Evolutionary conservation across 2,113 vertebrate genomes (phyloP), one percentile per base, ranked within the genome.

Genomic region (Bagarius yarrelli): DNA sequence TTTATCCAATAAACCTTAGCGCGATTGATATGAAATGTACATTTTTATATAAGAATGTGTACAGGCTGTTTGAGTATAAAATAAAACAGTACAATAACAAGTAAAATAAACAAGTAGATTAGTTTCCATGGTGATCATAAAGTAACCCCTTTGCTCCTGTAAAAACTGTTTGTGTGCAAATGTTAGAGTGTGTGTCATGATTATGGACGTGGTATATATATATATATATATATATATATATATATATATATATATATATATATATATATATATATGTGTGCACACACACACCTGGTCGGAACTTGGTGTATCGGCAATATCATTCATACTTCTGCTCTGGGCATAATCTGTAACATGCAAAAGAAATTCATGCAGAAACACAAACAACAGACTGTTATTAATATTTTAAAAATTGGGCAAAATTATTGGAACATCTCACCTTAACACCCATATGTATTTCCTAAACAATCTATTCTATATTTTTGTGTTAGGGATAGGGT

Each of bases 241-340:
- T 44, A 50, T 27, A 81, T 69, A 57, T 6, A 15, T n/a, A 15
- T 36, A 52, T 15, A 27, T 53, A 71, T 34, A 78, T 25, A 30
- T 52, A 57, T 25, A 21, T 34, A 80, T 25, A 56, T 9, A 61
- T 57, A 70, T 25, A 77, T 59, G 76, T 40, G 71, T n/a, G 70
- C 18, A 25, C 44, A 55, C 44, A 21, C 52, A 70, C 30, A 61
- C 97, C 95, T 99, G 97, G 83, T 99, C 96, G 0, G 94, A 91
- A 91, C 96, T 98, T 0, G 95, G 96, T 0, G 94, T 92, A 25
- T 94, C 95, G 0, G 96, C 92, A 87, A 99, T 99, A 86, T 99
- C 97, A 0, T 96, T 99, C 97, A 99, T 97, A 89, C 98, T 99
- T 64, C 95, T 89, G 81, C 96, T 99, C 88, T 98, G 97, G 1